phyloP scores from a whole-genome alignment of 2,888 invertebrate species.

The Nowickia ferox region DNA sequence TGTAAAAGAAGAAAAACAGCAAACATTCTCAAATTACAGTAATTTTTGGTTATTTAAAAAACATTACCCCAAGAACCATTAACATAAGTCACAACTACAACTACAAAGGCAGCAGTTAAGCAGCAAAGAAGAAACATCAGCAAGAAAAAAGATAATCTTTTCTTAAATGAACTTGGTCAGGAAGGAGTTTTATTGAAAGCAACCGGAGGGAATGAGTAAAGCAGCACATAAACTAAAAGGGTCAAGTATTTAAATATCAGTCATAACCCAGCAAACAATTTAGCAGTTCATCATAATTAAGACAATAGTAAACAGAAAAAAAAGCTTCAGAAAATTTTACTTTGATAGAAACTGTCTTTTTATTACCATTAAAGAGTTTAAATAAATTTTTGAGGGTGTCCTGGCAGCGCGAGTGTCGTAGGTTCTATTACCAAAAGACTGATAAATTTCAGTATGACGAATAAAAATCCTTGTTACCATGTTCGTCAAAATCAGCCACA shows the following conservation, averaged over 20 bases:
- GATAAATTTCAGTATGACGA: no score
- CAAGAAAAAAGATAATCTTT: conserved; percentile 46
- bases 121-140: conserved; percentile 17
- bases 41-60: conserved; percentile 69
- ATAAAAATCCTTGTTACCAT: no score
- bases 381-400: no score
- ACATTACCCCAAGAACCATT: conserved; percentile 67
- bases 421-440: no score
- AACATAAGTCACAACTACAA: conserved; percentile 64
- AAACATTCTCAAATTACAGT: conserved; percentile 66
- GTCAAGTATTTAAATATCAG: conserved; percentile 48
- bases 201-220: conserved; percentile 33
- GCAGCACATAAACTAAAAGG: conserved; percentile 45
- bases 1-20: conserved; percentile 2
- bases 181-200: conserved; percentile 56
- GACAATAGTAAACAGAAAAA: neutral
- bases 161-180: conserved; percentile 63
- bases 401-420: no score
- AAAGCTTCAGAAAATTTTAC: neutral
- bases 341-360: no score
- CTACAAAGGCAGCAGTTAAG: conserved; percentile 30
- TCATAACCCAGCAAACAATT: conserved; percentile 37
- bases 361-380: no score
- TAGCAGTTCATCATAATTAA: neutral
- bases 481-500: no score